Conservation (phyloP, 2,888 invertebrate species). For the Urechis unicinctus region DNA sequence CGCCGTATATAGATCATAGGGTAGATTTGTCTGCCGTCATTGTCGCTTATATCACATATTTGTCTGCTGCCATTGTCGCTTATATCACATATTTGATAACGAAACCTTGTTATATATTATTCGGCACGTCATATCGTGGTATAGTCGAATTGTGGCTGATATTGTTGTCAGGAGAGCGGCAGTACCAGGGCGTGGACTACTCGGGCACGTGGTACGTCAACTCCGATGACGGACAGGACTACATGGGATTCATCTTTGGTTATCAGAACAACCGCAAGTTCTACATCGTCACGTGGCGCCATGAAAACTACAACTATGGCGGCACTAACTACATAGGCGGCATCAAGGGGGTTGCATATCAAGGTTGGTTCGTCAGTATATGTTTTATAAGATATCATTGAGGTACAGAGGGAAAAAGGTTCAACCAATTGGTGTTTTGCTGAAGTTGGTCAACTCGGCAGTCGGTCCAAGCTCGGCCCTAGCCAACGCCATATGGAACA, state of each 20-base stretch:
- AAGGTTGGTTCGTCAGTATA: slow-evolving; percentile 26
- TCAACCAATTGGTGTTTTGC: too few relatives aligned
- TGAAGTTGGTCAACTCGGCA: slow-evolving; percentile 26
- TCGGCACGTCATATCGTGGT: too few relatives aligned
- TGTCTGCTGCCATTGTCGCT: too few relatives aligned
- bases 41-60: too few relatives aligned
- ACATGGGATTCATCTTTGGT: slow-evolving; percentile 37
- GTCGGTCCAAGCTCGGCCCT: slow-evolving; percentile 22
- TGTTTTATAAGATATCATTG: too few relatives aligned
- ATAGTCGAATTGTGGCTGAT: too few relatives aligned
- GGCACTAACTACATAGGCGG: slow-evolving; percentile 20
- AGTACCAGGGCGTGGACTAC: slow-evolving; percentile 30
- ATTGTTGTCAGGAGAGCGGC: too few relatives aligned
- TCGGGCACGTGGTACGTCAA: slow-evolving; percentile 30
- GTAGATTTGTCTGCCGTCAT: too few relatives aligned
- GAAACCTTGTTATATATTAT: too few relatives aligned
- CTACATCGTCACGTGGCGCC: slow-evolving; percentile 32
- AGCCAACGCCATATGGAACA: slow-evolving; percentile 28
- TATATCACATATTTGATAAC: too few relatives aligned
- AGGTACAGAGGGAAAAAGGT: too few relatives aligned
- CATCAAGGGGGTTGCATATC: slow-evolving; percentile 33
- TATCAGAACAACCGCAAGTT: slow-evolving; percentile 56
- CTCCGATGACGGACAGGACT: slow-evolving; percentile 22
- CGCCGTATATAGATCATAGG: too few relatives aligned
- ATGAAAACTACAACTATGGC: slow-evolving; percentile 25